Base-by-base conservation (phyloP, 2,888 invertebrate genomes). In the Rhodophaea formosa region DNA sequence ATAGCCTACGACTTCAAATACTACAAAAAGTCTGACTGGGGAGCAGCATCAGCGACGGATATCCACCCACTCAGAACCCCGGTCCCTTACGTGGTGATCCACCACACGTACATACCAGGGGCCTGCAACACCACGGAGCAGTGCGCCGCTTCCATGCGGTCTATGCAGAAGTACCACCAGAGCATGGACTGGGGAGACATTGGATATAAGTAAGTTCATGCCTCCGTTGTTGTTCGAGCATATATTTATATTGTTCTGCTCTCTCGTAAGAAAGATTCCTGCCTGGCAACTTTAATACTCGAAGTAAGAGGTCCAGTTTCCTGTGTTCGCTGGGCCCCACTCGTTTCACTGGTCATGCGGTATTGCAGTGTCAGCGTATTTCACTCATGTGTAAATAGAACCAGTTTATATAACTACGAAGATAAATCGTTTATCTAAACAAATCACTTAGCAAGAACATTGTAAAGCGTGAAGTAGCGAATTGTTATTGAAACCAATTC, bases 151-250 rank as follows among this genome's bases (percentile, higher is more conserved):
- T 92, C 93, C 10, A 94, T 95, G 95, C 84, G 92, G 57, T 80
- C 82, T 49, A 95, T 95, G 92, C 95, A 95, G 77, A 77, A 91
- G 46, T 83, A 82, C 45, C 95, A 95, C 70, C 94, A 94, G 80
- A 68, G 88, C 46, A 79, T 72, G 42, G 81, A 84, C 10, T 95
- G 95, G 95, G 88, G 82, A 62, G 95, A 95, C 78, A 94, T 95
- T 70, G 95, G 95, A 45, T 92, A 92, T 69, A 92, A 83, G 92
- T 92, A 60, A 77, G 80, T 42, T 8, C 0, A 42, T 23, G 32
- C 64, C 59, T 8, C 23, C n/a, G n/a, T n/a, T n/a, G n/a, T n/a
- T n/a, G n/a, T n/a, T n/a, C n/a, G n/a, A n/a, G n/a, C n/a, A n/a
- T n/a, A n/a, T n/a, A n/a, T n/a, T n/a, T n/a, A n/a, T n/a, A n/a